A percentile compares a stretch with the other conserved stretches of the same genome.
Conservation (phyloP, 2,888 invertebrate species). For the Athripsodes cinereus region DNA sequence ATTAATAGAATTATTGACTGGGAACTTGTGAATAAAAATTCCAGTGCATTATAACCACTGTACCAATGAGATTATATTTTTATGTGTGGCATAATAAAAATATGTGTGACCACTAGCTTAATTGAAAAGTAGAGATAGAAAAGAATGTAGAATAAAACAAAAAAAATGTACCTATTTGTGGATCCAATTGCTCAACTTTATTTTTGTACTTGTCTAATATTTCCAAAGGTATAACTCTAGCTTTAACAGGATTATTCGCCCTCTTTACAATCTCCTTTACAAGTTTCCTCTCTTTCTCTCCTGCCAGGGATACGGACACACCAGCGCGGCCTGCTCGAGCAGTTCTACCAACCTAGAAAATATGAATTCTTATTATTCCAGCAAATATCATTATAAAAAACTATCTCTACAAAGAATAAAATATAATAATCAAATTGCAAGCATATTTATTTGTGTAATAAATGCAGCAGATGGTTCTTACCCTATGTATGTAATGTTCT, state of each 20-base stretch:
- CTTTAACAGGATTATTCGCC: slow-evolving; percentile 80
- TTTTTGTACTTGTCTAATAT: slow-evolving; percentile 82
- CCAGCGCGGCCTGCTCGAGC: slow-evolving; percentile 93
- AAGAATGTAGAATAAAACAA: too few species aligned
- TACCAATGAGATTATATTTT: too few species aligned
- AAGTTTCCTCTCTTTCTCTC: slow-evolving; percentile 84
- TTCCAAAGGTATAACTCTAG: slow-evolving; percentile 79
- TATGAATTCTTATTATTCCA: background rate
- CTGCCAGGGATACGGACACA: slow-evolving; percentile 90
- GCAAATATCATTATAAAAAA: background rate
- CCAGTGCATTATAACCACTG: too few species aligned
- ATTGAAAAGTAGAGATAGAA: too few species aligned
- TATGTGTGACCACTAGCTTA: too few species aligned
- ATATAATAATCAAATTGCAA: background rate
- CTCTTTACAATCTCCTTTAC: slow-evolving; percentile 88
- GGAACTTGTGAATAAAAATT: too few species aligned
- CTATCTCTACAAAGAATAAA: background rate
- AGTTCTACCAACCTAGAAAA: slow-evolving; percentile 75
- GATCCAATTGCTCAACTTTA: slow-evolving; percentile 66
- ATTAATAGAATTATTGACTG: too few species aligned
- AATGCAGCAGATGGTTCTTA: slow-evolving; percentile 30
- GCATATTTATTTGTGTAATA: too few species aligned
- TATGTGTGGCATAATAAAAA: too few species aligned
- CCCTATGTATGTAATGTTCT: slow-evolving; percentile 93
- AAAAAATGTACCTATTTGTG: slow-evolving; percentile 75